phyloP scores from a whole-genome alignment of 2,888 invertebrate species.

The Anagyrus pseudococci region DNA sequence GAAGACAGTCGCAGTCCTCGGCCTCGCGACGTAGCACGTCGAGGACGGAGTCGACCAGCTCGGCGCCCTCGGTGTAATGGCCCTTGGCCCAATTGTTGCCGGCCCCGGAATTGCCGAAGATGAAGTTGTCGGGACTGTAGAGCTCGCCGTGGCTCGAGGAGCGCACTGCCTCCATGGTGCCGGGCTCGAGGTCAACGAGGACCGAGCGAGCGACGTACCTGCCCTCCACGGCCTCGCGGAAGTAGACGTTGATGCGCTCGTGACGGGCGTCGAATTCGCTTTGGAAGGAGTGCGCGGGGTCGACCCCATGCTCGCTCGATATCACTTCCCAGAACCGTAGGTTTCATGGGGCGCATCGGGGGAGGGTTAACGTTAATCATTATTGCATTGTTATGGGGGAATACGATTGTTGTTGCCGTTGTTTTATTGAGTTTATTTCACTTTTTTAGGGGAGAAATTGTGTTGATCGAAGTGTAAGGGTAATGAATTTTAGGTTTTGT shows the following conservation, averaged over 20 bases:
- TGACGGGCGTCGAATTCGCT: constrained; percentile 69
- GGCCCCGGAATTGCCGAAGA: constrained; percentile 65
- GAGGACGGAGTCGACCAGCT: constrained; percentile 80
- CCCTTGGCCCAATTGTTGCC: constrained; percentile 69
- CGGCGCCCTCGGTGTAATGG: constrained; percentile 86
- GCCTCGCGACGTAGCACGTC: constrained; percentile 84
- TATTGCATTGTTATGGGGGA: too few relatives aligned
- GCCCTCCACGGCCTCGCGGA: constrained; percentile 66
- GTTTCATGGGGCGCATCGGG: neutral
- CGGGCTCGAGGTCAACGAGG: constrained; percentile 73
- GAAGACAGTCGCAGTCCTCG: constrained; percentile 88
- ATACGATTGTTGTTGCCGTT: too few relatives aligned
- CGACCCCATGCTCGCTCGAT: constrained; percentile 73
- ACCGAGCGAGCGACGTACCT: constrained; percentile 73
- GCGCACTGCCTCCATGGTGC: constrained; percentile 74
- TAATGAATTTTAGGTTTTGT: neutral
- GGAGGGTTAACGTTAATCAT: neutral
- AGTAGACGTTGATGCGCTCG: constrained; percentile 70
- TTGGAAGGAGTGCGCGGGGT: constrained; percentile 63
- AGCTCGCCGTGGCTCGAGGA: constrained; percentile 70
- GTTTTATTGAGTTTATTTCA: too few relatives aligned
- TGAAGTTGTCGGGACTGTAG: constrained; percentile 71
- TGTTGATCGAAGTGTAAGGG: neutral
- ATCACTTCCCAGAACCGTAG: constrained; percentile 74
- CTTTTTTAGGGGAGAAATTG: neutral